Conservation (phyloP, 2,113 vertebrate species). For the Gymnobelideus leadbeateri region DNA sequence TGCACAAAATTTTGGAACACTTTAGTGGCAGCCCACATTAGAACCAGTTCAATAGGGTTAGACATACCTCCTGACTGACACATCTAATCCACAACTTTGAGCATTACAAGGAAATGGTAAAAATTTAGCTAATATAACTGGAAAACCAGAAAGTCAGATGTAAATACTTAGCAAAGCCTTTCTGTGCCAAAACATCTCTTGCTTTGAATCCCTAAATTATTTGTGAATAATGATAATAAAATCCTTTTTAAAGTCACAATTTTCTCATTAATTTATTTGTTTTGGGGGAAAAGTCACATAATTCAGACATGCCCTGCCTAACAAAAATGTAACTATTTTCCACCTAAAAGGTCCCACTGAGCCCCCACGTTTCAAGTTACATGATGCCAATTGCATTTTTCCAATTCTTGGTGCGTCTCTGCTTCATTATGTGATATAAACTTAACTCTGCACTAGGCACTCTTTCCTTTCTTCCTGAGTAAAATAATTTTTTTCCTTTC, state of each 20-base stretch:
- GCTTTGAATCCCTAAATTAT: not conserved
- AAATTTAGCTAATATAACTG: conserved; percentile 9
- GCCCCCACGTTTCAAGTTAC: not conserved
- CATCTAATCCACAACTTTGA: not conserved
- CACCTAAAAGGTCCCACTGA: not conserved
- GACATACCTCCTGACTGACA: not conserved
- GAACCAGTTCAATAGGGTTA: not conserved
- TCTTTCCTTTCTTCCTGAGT: not conserved
- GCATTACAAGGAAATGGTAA: not conserved
- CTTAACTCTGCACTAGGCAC: not conserved
- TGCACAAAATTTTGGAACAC: not conserved
- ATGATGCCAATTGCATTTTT: not conserved
- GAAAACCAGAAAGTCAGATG: not conserved
- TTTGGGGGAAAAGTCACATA: not conserved
- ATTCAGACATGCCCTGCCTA: not conserved
- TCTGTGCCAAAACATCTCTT: not conserved
- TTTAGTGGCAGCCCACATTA: not conserved
- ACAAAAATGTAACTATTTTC: not conserved
- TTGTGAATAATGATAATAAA: conserved; percentile 9
- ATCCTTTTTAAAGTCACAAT: conserved; percentile 19
- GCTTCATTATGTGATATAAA: not conserved
- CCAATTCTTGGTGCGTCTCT: not conserved
- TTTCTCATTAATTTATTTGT: conserved; percentile 5
- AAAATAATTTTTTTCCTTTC: not conserved
- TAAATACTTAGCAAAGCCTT: not conserved